A percentile compares a stretch with the other conserved stretches of the same genome.
Conservation (phyloP, 1,140 invertebrate genomes). For the Drosophila santomea region DNA sequence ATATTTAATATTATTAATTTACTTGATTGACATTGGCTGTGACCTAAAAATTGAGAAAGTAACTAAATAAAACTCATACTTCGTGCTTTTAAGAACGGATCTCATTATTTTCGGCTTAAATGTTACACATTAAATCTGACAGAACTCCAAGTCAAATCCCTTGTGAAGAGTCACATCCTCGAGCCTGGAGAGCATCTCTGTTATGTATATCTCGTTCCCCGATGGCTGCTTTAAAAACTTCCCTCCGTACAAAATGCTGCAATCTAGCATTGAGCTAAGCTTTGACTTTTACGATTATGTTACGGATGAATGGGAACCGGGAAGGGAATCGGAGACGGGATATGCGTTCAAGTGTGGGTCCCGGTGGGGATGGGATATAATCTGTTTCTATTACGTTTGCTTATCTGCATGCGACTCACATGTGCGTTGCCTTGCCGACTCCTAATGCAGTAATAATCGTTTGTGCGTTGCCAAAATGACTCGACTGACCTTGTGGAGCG, state of each 20-base stretch:
- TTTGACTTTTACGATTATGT: constrained; percentile 80
- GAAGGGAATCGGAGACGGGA: background rate
- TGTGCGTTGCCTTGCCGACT: constrained; percentile 30
- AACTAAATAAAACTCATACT: too few relatives aligned
- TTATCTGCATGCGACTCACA: constrained; percentile 73
- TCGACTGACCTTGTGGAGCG: constrained; percentile 64
- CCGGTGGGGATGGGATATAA: constrained; percentile 41
- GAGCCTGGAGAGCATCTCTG: constrained; percentile 34
- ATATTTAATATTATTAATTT: too few relatives aligned
- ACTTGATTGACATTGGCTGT: too few relatives aligned
- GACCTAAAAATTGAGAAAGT: too few relatives aligned
- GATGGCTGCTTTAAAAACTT: constrained; percentile 59
- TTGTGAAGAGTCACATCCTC: constrained; percentile 13
- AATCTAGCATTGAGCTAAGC: constrained; percentile 65
- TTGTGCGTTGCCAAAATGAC: constrained; percentile 74
- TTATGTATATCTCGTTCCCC: constrained; percentile 11
- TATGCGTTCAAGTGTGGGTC: constrained; percentile 1
- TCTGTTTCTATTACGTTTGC: constrained; percentile 77
- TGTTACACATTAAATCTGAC: constrained; percentile 1
- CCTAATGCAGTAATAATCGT: constrained; percentile 80
- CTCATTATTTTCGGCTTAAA: constrained; percentile 34
- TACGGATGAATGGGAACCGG: constrained; percentile 33
- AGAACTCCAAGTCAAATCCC: constrained; percentile 11
- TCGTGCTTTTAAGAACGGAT: background rate
- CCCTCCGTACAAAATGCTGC: constrained; percentile 53